Evolutionary conservation across 2,797 vertebrate species (phyloP), one percentile per base, ranked within the genome.

Genomic region (Cyprinella venusta): DNA sequence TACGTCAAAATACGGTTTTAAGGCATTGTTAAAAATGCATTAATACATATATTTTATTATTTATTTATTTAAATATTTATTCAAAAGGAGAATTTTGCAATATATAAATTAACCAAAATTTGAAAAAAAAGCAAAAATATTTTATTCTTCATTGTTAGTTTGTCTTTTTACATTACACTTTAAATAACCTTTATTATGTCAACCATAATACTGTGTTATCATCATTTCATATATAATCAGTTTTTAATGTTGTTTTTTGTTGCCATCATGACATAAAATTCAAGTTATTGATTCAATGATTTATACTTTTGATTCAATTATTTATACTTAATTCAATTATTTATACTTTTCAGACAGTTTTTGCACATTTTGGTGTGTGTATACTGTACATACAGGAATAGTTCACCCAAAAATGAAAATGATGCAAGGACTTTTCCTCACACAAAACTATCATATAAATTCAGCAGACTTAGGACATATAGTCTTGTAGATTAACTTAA

Each of bases 321-420:
- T n/a, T 45, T 30, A 30, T 21, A 16, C 1, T 30, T 30, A 30
- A 30, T 30, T 30, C 26, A 30, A 30, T 30, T 30, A 45, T 63
- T 4, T 33, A 52, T n/a, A 48, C 42, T 50, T 71, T 45, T 48
- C 24, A 3, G 8, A 8, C 24, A 50, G 48, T 48, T 15, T 70
- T 70, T 26, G n/a, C 68, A 70, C 13, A 4, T 70, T 42, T 70
- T 48, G 8, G 16, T 5, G 2, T 30, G 18, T 30, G 5, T 18
- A 40, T 18, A 30, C 2, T 70, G 30, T 52, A 54, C 18, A 21
- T 8, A 52, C 5, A 13, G 48, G 10, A 72, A 72, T 72, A 52
- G 69, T 33, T 71, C 69, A 71, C 69, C 15, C 15, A 52, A 21
- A 72, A 52, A 48, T 48, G 7, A 26, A 70, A 68, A 42, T 65